phyloP scores from a whole-genome alignment of 2,113 vertebrate species.

The Procavia capensis region DNA sequence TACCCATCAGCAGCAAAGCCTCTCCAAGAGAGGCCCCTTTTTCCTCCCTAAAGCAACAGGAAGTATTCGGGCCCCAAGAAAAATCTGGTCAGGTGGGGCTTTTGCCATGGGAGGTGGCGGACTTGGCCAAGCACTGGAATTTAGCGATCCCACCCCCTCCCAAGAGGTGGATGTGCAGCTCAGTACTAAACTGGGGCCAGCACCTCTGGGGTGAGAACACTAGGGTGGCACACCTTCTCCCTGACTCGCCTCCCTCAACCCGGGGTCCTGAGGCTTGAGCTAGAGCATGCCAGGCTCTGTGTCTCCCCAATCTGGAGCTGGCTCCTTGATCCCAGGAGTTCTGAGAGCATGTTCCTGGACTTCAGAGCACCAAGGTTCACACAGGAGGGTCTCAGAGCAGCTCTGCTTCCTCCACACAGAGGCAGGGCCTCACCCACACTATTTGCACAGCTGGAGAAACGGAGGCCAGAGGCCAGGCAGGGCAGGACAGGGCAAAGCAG shows the following conservation, averaged over 20 bases:
- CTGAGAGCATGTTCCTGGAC: neutral
- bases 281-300: neutral
- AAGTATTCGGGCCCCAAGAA: constrained; percentile 45
- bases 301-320: neutral
- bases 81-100: constrained; percentile 24
- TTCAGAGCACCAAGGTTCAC: neutral
- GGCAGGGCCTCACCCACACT: constrained; percentile 5
- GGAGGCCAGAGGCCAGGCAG: neutral
- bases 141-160: neutral
- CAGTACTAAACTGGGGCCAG: neutral
- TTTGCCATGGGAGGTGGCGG: constrained; percentile 45
- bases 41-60: constrained; percentile 31
- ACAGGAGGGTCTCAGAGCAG: neutral
- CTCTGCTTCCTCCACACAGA: neutral
- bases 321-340: neutral
- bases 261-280: neutral
- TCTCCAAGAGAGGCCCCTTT: constrained; percentile 19
- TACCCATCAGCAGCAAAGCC: constrained; percentile 58
- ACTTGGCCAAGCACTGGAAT: neutral
- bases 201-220: neutral
- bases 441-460: constrained; percentile 75
- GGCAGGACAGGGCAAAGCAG: neutral
- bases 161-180: neutral
- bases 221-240: neutral
- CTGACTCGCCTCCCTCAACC: neutral